Base-by-base conservation (phyloP, 2,888 invertebrate species). In the Mechanitis messenoides region DNA sequence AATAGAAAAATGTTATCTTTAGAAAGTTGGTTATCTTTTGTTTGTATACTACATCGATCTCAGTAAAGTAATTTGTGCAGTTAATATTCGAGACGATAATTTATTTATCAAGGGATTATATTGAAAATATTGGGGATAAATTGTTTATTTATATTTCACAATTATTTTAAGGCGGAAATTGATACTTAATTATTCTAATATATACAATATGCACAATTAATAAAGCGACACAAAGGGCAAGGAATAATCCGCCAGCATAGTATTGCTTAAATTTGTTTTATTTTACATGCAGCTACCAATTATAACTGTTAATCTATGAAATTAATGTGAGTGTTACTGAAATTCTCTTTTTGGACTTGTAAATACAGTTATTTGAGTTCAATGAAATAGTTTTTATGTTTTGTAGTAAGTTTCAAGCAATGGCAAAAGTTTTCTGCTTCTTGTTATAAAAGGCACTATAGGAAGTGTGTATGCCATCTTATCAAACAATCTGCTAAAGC, bases 201-300 rank as follows among this genome's bases (percentile, higher is more conserved):
- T 90, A 84, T 89, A 90, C 89, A 90, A 79, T 89, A 88, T 89
- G 78, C 85, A 89, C 87, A 89, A 67, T 80, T 71, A 82, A 72
- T 78, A 77, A 81, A 87, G 82, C 81, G 73, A 80, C 79, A 84
- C 80, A 76, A 72, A 20, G 76, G 79, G 75, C 77, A 75, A 78
- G 70, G 77, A 69, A 78, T 71, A 72, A 74, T 73, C 74, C 77
- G 73, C 77, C 75, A 75, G 74, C 69, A 74, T 67, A 57, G 74
- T 83, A 85, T 85, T 87, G 84, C 85, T 85, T 79, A 62, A 64
- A 64, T 62, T 68, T 71, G 72, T 67, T 68, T 59, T 59, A 60
- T 66, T 59, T 58, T 45, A 55, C 58, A 64, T 55, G 9, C 38
- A 61, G 59, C 61, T 63, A 55, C 4, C 46, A 42, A 45, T 45